Base-by-base conservation (phyloP, 2,797 vertebrate genomes). In the Acanthis flammea region DNA sequence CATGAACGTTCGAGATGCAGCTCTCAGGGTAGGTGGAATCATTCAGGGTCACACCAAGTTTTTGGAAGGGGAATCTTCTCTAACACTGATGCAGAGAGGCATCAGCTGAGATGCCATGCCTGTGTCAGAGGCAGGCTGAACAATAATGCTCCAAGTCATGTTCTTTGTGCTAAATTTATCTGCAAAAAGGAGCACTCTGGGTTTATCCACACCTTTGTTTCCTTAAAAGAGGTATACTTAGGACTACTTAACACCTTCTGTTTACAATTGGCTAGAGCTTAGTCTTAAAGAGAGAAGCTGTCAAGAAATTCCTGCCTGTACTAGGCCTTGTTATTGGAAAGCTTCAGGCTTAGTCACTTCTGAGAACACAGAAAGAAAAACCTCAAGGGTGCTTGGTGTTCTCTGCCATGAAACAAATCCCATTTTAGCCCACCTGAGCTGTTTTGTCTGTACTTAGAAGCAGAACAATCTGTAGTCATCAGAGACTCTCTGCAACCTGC, bases 1-100 rank as follows among this genome's bases (percentile, higher is more conserved):
- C 97, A 99, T 99, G 97, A 98, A 98, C 2, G 99, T 99, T 72
- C 97, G 99, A 35, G 99, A 99, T 57, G 98, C 99, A 7, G 98
- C 98, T 9, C 99, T 99, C 86, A 98, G 98, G 98, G 99, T 99
- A 90, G 78, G 98, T 94, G 78, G 42, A 86, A 21, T 68, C 57
- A 12, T 19, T 68, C n/a, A 12, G 39, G 22, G 24, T 67, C 37
- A 55, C 17, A 3, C 19, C 19, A 9, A 61, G 50, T 19, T 55
- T 85, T 71, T 24, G 21, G 19, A 70, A 63, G 33, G 24, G 45
- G 37, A 44, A 12, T 75, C 21, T 75, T 72, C 17, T 60, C 5
- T 28, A 33, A 5, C 39, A 22, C 6, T 19, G 31, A 9, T 42
- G 35, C 47, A 58, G 42, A 50, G 31, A n/a, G 42, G 31, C 10